Base-by-base conservation (phyloP, 2,113 vertebrate species). In the Gasterosteus nipponicus region DNA sequence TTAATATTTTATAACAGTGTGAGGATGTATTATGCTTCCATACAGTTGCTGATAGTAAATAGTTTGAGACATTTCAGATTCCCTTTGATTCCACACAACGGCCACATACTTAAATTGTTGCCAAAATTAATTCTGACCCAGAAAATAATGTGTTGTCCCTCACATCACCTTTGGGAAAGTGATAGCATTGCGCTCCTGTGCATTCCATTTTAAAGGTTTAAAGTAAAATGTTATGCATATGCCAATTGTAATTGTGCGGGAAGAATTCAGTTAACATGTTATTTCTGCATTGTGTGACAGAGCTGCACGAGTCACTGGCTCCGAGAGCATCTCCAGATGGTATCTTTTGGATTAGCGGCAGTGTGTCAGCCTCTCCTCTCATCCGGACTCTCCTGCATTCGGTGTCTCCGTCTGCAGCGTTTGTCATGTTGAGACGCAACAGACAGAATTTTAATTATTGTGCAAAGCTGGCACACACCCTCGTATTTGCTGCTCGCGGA, bases 281-380 rank as follows among this genome's bases (percentile, higher is more conserved):
- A 22, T 77, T 42, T 47, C 59, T 69, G 39, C 60, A 42, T 77
- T 77, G 54, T 58, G 44, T 77, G 71, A 66, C 77, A 72, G 73
- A 58, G 38, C 51, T 39, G 69, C 59, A 62, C 69, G 75, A 87
- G 72, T 89, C 82, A 83, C 80, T 80, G 78, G 89, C 87, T 89
- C 78, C 39, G 18, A 61, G 56, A 86, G 67, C 73, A 81, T 67
- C 82, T 88, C 89, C 89, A 91, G 91, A 92, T 90, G 88, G 88
- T 86, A 81, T 90, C 81, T 87, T 84, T 89, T 90, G 86, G 88
- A 89, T 85, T 81, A 86, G 75, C 77, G 7, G 83, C 82, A 81
- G 79, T 61, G 67, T 88, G 82, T 82, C 62, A 77, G 61, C 64
- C 39, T 84, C 80, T 78, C 77, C 69, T 86, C 82, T 81, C 76